Base-by-base conservation (phyloP, 2,888 invertebrate species). In the Cantharis rufa region DNA sequence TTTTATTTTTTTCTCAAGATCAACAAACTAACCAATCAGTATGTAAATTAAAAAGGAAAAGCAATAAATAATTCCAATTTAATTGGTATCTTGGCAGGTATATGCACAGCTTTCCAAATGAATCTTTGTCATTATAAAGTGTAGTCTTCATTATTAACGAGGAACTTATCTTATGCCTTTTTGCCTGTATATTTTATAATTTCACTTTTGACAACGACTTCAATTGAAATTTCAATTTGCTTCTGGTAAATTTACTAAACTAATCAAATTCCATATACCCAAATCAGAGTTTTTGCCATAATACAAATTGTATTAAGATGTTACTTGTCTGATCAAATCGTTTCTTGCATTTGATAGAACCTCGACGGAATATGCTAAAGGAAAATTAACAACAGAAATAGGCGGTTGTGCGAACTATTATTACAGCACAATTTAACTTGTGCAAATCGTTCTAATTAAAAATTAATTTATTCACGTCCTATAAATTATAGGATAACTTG, bases 361-460 rank as follows among this genome's bases (percentile, higher is more conserved):
- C 70, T 62, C 28, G 71, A 72, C 74, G 72, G 74, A 74, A 77
- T 48, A 48, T 48, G 48, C 48, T 77, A 74, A 74, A 74, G 77
- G 77, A 74, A 69, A 77, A 77, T 77, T 77, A 77, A 75, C 77
- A 70, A 69, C 72, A 78, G 74, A 78, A 72, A 69, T 75, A 72
- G 78, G 75, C 75, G 70, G 72, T 70, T 69, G 69, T 21, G 72
- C 62, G 73, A 78, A 78, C 78, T 78, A 78, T 75, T 78, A 75
- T 75, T 78, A 75, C 78, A 68, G 75, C 74, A 78, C 78, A 78
- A 78, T 78, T 76, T 78, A 78, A 78, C 76, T 78, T 78, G 75
- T 78, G 78, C 78, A 78, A 78, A 78, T 77, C 77, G 77, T 74
- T 79, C 76, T 75, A 79, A 79, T 79, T 79, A 79, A 79, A 79